phyloP scores from a whole-genome alignment of 2,797 vertebrate species.

The Mus caroli region DNA sequence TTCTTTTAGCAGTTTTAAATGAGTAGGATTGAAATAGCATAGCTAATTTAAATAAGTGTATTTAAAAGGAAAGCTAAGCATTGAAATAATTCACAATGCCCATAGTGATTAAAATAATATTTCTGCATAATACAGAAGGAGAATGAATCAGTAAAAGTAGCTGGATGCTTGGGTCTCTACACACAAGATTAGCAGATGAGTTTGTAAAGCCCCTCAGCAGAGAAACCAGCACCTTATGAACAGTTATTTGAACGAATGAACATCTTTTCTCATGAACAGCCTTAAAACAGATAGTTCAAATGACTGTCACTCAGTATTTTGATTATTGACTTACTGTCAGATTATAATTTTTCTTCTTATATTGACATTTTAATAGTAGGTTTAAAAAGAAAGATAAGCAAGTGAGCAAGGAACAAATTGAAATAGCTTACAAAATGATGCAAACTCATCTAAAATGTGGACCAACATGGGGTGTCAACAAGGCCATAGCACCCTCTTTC shows the following conservation, averaged over 20 bases:
- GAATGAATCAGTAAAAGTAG: not conserved
- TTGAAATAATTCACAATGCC: conserved; percentile 25
- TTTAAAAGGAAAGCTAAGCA: conserved; percentile 50
- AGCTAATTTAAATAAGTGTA: conserved; percentile 61
- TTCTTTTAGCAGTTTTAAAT: conserved; percentile 61
- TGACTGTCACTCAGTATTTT: not conserved
- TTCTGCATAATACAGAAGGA: not conserved
- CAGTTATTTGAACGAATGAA: conserved; percentile 20
- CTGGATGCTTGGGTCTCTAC: not conserved
- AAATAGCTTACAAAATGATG: not conserved
- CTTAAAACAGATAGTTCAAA: conserved; percentile 13
- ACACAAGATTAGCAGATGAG: not conserved
- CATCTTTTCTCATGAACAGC: conserved; percentile 9
- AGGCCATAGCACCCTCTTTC: too few species aligned
- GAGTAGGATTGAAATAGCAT: conserved; percentile 39
- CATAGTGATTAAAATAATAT: conserved; percentile 29
- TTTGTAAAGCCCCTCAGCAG: not conserved
- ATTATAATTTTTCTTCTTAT: not conserved
- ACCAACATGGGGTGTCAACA: not conserved
- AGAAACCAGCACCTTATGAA: conserved; percentile 38
- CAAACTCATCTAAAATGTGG: not conserved
- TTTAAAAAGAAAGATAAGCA: not conserved
- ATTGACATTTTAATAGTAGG: not conserved
- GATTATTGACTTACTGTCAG: not conserved
- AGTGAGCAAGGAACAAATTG: not conserved